These are phyloP conservation scores for Microtus pennsylvanicus DNA, from an alignment of 2,113 vertebrate species.

Conservation along the genomic window DNA sequence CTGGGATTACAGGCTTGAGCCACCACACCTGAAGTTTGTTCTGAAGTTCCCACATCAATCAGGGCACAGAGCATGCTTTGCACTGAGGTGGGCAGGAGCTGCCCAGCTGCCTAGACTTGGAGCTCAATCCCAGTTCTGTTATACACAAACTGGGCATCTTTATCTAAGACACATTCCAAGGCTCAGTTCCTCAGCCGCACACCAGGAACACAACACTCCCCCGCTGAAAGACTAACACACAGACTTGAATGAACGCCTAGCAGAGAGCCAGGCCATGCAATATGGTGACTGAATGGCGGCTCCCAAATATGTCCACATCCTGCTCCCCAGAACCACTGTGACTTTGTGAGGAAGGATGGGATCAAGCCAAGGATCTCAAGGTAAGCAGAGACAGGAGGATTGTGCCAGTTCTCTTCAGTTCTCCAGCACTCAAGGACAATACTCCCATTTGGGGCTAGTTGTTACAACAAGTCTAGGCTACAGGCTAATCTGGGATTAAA, in stretches of 20 bases:
- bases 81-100: background rate
- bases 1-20: background rate
- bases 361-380: background rate
- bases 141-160: background rate
- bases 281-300: background rate
- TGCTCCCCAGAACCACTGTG: background rate
- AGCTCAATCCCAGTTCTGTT: background rate
- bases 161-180: background rate
- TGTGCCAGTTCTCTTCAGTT: background rate
- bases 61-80: background rate
- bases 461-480: background rate
- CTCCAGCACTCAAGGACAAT: background rate
- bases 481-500: background rate
- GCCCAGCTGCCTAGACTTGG: background rate
- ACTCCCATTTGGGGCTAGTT: background rate
- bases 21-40: background rate
- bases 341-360: background rate
- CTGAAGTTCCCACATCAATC: background rate
- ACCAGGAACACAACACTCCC: background rate
- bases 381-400: background rate
- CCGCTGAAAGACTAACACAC: background rate
- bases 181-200: background rate
- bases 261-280: background rate
- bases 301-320: background rate
- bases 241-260: background rate